These are phyloP conservation scores for Eptesicus fuscus DNA, from an alignment of 2,113 vertebrate genomes.

Conservation along the genomic window DNA sequence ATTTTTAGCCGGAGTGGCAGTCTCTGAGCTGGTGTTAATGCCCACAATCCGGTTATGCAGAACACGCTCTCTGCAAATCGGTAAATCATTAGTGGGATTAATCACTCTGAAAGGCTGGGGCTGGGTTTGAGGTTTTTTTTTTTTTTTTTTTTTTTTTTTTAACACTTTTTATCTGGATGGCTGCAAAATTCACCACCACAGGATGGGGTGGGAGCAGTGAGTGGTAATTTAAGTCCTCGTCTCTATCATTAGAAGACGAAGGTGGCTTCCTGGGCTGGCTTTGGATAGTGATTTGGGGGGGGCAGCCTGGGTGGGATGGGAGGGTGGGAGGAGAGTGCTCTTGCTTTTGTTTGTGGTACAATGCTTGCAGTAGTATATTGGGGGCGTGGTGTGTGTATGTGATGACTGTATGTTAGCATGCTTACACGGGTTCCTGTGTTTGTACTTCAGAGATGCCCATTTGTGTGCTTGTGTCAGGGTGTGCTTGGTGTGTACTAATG, in stretches of 20 bases:
- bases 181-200: conserved; percentile 60
- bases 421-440: neutral
- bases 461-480: neutral
- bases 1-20: conserved; percentile 75
- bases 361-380: neutral
- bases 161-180: conserved; percentile 54
- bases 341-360: neutral
- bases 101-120: conserved; percentile 75
- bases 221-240: conserved; percentile 2
- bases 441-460: neutral
- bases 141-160: neutral
- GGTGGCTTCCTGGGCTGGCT: neutral
- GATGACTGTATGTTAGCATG: neutral
- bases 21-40: conserved; percentile 69
- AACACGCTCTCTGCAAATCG: conserved; percentile 69
- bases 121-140: neutral
- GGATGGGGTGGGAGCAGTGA: neutral
- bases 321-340: neutral
- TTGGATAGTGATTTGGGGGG: neutral
- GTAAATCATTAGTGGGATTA: conserved; percentile 79
- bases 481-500: neutral
- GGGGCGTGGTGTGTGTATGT: neutral
- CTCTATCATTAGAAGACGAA: neutral
- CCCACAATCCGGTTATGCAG: conserved; percentile 76
- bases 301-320: neutral